These are phyloP conservation scores for Noctilio leporinus DNA, from an alignment of 2,113 vertebrate species.

Conservation along the genomic window DNA sequence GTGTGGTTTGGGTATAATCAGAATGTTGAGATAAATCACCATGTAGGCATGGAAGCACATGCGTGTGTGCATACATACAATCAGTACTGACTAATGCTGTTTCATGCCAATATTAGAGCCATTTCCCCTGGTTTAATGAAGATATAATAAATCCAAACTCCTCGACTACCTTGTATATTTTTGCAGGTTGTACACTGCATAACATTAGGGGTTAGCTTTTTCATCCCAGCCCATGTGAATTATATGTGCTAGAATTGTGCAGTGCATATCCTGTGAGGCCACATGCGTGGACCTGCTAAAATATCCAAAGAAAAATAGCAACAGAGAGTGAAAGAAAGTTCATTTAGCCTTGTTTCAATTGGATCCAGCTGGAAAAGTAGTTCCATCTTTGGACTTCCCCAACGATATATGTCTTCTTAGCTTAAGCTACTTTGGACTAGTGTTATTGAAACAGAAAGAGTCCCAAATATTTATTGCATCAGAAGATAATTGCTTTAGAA, in stretches of 20 bases:
- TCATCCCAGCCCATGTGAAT: not conserved
- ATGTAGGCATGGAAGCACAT: no score
- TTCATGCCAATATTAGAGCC: not conserved
- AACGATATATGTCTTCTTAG: not conserved
- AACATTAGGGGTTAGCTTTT: not conserved
- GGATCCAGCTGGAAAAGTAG: not conserved
- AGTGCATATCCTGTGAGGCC: not conserved
- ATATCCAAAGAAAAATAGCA: not conserved
- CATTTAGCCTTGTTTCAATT: not conserved
- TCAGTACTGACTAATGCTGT: not conserved
- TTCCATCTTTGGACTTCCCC: not conserved
- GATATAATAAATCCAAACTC: not conserved
- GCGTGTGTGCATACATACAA: rapidly evolving
- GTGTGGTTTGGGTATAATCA: not conserved
- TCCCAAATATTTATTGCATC: not conserved
- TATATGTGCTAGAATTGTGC: not conserved
- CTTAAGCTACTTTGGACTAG: not conserved
- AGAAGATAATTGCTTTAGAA: not conserved
- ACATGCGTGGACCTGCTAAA: no score
- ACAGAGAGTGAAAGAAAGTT: not conserved
- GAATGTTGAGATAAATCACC: not conserved
- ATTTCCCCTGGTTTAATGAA: not conserved
- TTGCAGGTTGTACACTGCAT: not conserved
- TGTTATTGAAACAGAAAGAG: not conserved
- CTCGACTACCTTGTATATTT: not conserved